Evolutionary conservation across 2,888 invertebrate species (phyloP), one percentile per base, ranked within the genome.

Genomic region (Drosophila histrio): DNA sequence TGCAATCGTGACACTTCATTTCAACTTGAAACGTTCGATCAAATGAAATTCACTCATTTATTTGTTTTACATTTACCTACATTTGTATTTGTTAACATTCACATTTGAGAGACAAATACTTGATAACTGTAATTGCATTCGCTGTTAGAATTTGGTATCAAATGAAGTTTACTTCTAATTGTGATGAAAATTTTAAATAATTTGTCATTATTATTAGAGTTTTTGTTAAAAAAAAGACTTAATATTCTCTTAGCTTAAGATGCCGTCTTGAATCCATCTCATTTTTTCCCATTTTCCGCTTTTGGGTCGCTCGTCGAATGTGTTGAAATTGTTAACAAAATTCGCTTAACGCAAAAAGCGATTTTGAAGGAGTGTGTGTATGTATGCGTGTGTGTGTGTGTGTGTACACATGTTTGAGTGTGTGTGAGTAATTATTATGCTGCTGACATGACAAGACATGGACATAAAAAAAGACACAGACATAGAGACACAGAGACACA

Each of bases 371-470:
- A 19, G 28, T 46, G 17, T 30, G 22, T 15, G 32, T 5, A 32
- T 32, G 11, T 19, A 13, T 34, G 24, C 44, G 19, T 22, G 17
- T 47, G 21, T 24, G 30, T 8, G 28, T 26, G 24, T 26, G 24
- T 38, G 24, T 39, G 30, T 38, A n/a, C n/a, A n/a, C n/a, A n/a
- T n/a, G n/a, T n/a, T n/a, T n/a, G n/a, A n/a, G 38, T 15, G 44
- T 46, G 32, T 28, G 17, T 46, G 32, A 34, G 46, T 66, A 62
- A 62, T 77, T 77, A 63, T 77, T 77, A 62, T 62, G 52, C 62
- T 74, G 75, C 70, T 74, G 75, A 74, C 70, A 68, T 47, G 56
- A 52, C 72, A 47, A 38, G 57, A 66, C 49, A 49, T 49, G 34
- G 5, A 22, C 22, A 34, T 34, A 11, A 5, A 32, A n/a, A 54